Evolutionary conservation across 2,113 vertebrate species (phyloP).

Genomic region (Glaucidium brasilianum): DNA sequence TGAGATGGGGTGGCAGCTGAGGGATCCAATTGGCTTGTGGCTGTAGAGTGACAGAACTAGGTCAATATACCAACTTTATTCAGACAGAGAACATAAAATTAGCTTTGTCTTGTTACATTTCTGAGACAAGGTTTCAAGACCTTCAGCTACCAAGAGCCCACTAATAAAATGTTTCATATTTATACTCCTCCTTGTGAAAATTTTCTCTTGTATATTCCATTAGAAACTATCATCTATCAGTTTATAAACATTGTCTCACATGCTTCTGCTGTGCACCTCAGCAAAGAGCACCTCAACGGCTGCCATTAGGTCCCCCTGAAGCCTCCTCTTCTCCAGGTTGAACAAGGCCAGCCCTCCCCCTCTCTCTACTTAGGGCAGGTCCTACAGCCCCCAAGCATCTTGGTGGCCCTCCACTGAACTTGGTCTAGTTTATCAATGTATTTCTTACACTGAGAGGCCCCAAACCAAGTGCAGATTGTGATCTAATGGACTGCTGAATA

Average conservation of each 20-base stretch:
- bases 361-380: neutral
- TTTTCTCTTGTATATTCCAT: neutral
- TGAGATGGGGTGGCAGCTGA: conserved; percentile 8
- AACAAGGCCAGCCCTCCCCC: neutral
- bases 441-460: neutral
- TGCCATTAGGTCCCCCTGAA: neutral
- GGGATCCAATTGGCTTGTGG: neutral
- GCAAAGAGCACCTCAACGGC: neutral
- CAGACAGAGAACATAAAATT: neutral
- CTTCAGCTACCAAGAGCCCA: neutral
- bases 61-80: conserved; percentile 14
- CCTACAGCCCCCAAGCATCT: neutral
- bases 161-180: neutral
- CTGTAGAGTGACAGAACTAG: conserved; percentile 50
- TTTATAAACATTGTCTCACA: neutral
- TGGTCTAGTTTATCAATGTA: neutral
- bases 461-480: neutral
- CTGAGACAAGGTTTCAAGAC: neutral
- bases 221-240: neutral
- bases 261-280: neutral
- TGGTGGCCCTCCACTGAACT: neutral
- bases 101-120: neutral
- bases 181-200: neutral
- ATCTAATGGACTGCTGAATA: neutral
- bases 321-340: neutral